These are phyloP conservation scores for Propsilocerus akamusi DNA, from an alignment of 1,140 invertebrate genomes.

Conservation along the genomic window DNA sequence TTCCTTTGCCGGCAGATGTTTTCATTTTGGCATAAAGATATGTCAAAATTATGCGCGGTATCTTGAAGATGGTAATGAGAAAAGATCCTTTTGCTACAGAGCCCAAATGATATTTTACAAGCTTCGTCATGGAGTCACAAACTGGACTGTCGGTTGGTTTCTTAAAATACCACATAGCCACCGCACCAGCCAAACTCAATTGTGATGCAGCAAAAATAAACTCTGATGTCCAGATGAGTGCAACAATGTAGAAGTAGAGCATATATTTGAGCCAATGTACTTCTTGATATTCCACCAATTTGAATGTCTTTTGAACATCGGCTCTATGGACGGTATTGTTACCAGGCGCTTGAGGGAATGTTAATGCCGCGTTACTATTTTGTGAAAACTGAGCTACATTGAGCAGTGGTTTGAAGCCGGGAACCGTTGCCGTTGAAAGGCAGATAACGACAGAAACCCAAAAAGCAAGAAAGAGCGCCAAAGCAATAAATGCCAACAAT, in stretches of 20 bases:
- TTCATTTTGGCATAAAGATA: constrained; percentile 60
- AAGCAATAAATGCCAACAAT: constrained; percentile 60
- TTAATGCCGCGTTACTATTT: neutral
- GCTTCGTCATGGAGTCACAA: constrained; percentile 47
- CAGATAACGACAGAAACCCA: constrained; percentile 70
- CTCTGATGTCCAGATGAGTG: constrained; percentile 74
- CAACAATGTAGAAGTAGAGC: constrained; percentile 84
- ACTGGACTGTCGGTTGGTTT: constrained; percentile 36
- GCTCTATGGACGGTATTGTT: neutral
- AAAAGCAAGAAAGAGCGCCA: constrained; percentile 63
- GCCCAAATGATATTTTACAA: constrained; percentile 75
- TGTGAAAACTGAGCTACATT: neutral
- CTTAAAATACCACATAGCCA: constrained; percentile 75
- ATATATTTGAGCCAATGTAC: constrained; percentile 60
- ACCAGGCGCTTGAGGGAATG: neutral
- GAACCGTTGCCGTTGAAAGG: constrained; percentile 33
- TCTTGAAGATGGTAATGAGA: constrained; percentile 76
- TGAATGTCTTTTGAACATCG: constrained; percentile 22
- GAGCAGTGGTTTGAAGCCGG: constrained; percentile 22
- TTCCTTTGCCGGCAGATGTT: constrained; percentile 42
- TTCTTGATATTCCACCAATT: constrained; percentile 44
- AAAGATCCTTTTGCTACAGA: constrained; percentile 82
- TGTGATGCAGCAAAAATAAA: constrained; percentile 83
- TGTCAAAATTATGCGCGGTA: constrained; percentile 70
- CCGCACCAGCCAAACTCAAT: constrained; percentile 75